These are phyloP conservation scores for Rhea pennata DNA, from an alignment of 2,113 vertebrate genomes.

Conservation along the genomic window DNA sequence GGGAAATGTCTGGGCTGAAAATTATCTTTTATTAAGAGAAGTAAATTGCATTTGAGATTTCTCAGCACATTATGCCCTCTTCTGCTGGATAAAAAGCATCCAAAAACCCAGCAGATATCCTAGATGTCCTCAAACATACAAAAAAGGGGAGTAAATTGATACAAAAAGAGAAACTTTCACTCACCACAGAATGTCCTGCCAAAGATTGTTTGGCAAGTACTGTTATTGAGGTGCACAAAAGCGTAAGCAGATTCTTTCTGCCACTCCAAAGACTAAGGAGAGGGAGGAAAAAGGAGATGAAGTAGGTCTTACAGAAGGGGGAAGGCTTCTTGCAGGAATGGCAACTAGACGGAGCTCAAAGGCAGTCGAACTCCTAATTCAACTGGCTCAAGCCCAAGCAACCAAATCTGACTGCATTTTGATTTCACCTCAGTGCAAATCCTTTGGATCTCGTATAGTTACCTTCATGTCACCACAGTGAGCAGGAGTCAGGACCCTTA, in stretches of 20 bases:
- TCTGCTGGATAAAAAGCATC: background rate
- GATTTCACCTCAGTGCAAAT: background rate
- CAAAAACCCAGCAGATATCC: background rate
- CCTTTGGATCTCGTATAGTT: background rate
- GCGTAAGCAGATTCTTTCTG: slow-evolving; percentile 44
- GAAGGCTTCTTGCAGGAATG: background rate
- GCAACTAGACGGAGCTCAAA: background rate
- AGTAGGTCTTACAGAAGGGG: background rate
- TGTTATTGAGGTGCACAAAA: slow-evolving; percentile 27
- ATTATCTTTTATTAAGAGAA: background rate
- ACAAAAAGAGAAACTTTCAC: slow-evolving; percentile 4
- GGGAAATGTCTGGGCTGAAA: background rate
- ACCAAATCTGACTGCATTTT: background rate
- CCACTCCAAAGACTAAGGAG: background rate
- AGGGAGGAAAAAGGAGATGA: background rate
- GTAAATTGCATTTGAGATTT: background rate
- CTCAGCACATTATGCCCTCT: background rate
- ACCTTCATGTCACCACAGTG: background rate
- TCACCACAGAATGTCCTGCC: slow-evolving; percentile 33
- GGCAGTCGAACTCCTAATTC: background rate
- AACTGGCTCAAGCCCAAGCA: background rate
- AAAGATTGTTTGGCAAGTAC: background rate
- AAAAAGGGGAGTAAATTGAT: background rate
- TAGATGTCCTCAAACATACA: background rate
- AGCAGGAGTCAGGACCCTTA: background rate